Evolutionary conservation across 2,113 vertebrate species (phyloP).

Genomic region (Pitta sordida): DNA sequence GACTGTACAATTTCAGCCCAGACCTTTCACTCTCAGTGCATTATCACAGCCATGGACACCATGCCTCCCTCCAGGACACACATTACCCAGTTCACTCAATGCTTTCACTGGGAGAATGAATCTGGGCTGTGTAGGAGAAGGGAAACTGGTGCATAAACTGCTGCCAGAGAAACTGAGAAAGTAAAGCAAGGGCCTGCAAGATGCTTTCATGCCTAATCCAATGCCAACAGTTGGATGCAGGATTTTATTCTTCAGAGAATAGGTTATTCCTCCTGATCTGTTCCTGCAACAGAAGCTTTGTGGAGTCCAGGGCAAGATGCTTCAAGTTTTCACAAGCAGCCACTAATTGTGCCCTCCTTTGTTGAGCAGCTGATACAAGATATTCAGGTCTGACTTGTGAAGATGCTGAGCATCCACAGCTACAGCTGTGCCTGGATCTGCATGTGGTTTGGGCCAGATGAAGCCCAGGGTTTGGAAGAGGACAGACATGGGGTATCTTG

Average conservation of each 20-base stretch:
- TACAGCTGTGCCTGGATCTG: neutral
- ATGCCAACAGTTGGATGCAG: neutral
- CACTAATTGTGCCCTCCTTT: neutral
- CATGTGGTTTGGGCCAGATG: fast-evolving
- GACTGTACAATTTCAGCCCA: neutral
- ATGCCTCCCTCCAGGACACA: neutral
- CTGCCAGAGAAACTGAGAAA: neutral
- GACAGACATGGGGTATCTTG: neutral
- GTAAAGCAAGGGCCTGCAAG: neutral
- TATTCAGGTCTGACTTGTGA: neutral
- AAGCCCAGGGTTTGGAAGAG: neutral
- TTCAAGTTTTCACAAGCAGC: neutral
- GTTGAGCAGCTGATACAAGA: neutral
- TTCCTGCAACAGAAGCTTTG: neutral
- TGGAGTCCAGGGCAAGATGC: neutral
- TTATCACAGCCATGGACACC: fast-evolving
- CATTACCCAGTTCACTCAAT: neutral
- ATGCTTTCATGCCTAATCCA: neutral
- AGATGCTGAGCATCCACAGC: neutral
- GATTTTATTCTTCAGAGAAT: neutral
- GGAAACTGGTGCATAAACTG: neutral
- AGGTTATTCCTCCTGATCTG: neutral
- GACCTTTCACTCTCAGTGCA: neutral
- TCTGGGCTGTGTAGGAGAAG: neutral
- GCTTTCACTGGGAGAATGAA: neutral